Evolutionary conservation across 2,113 vertebrate genomes (phyloP).

Genomic region (Syngnathus floridae): DNA sequence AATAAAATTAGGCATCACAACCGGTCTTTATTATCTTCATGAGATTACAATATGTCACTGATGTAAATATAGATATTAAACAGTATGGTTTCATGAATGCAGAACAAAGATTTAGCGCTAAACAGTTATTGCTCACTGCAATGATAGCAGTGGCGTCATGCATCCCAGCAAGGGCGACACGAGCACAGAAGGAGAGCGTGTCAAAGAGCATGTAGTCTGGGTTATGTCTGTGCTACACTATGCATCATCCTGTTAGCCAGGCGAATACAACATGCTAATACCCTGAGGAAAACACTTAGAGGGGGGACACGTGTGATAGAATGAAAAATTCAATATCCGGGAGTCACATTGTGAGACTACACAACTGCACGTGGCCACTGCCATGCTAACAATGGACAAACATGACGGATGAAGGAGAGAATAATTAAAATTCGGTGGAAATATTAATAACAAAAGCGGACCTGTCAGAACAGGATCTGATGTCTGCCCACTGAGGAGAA

Average conservation of each 20-base stretch:
- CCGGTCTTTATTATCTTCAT: no score
- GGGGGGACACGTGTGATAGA: conserved; percentile 22
- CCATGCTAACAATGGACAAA: conserved; percentile 44
- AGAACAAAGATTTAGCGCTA: not conserved
- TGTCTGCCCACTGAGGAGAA: conserved; percentile 33
- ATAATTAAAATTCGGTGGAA: conserved; percentile 64
- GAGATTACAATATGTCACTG: no score
- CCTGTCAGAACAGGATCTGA: conserved; percentile 53
- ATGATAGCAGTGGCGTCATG: not conserved
- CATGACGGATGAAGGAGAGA: conserved; percentile 48
- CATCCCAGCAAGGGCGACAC: conserved; percentile 4
- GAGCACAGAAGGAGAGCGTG: conserved; percentile 21
- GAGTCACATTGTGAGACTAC: conserved; percentile 42
- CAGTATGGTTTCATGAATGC: conserved; percentile 1
- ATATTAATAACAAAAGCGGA: conserved; percentile 65
- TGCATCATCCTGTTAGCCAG: conserved; percentile 42
- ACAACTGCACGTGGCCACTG: conserved; percentile 28
- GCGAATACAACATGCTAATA: conserved; percentile 31
- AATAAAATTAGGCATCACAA: no score
- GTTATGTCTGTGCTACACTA: conserved; percentile 17
- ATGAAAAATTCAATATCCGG: conserved; percentile 34
- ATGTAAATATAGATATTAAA: not conserved
- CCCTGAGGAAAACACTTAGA: conserved; percentile 21
- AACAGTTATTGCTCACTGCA: not conserved
- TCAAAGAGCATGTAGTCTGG: conserved; percentile 22